Evolutionary conservation across 2,888 invertebrate species (phyloP), one percentile per base, ranked within the genome.

Genomic region (Orchesellides sinensis): DNA sequence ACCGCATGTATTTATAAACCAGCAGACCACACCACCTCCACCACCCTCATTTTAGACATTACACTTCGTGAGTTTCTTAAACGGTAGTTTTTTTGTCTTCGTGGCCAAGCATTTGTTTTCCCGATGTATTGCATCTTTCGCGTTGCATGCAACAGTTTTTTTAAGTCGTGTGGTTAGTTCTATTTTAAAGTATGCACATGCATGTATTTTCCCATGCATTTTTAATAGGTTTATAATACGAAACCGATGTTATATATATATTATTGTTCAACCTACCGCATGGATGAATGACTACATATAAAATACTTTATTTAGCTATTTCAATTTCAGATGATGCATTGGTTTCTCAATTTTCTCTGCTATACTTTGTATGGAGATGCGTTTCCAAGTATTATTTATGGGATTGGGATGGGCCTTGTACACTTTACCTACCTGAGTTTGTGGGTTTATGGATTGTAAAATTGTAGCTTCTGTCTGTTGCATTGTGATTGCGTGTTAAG

Each of bases 251-350:
- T 29, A 35, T 49, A 47, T n/a, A 47, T 8, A 14, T 29, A 4
- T 21, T 12, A 65, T 23, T n/a, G 40, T 19, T 6, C 73, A 59
- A 49, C 73, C 73, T 61, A 73, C 73, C 59, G 56, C 68, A 68
- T 61, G 66, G 66, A 69, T 69, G 61, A 49, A 29, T 78, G 69
- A 69, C 54, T 59, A 56, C 75, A 68, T 77, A 25, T 59, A 69
- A 49, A n/a, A n/a, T n/a, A n/a, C n/a, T n/a, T n/a, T n/a, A n/a
- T n/a, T n/a, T n/a, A n/a, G n/a, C n/a, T n/a, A n/a, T n/a, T n/a
- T n/a, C n/a, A n/a, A 78, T 69, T 78, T 78, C 56, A 54, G n/a
- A 52, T 56, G 45, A n/a, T n/a, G n/a, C n/a, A 77, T 69, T 78
- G 78, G 56, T 78, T 78, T 78, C 65, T 65, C 74, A 74, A 63